phyloP scores from a whole-genome alignment of 1,140 invertebrate genomes.

The Drosophila chauvacae region DNA sequence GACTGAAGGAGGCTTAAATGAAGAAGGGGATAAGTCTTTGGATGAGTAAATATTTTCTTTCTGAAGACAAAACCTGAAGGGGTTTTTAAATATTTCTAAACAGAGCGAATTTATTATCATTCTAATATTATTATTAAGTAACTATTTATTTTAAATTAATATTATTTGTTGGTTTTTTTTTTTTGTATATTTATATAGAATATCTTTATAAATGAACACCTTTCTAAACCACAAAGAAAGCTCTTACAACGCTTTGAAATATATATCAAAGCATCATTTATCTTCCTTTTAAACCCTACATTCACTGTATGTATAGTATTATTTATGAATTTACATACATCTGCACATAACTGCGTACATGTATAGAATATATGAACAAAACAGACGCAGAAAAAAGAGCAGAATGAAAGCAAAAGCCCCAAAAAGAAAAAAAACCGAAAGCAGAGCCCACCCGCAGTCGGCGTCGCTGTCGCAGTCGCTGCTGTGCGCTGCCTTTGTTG shows the following conservation, averaged over 20 bases:
- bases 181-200: too few species aligned
- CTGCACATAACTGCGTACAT: conserved; percentile 20
- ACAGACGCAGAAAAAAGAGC: conserved; percentile 37
- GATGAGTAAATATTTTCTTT: not conserved
- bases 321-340: conserved; percentile 32
- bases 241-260: not conserved
- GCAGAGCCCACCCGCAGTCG: conserved; percentile 34
- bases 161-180: too few species aligned
- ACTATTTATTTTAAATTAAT: not conserved
- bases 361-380: conserved; percentile 26
- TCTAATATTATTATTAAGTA: not conserved
- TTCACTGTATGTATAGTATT: conserved; percentile 20
- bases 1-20: not conserved
- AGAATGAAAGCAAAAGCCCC: conserved; percentile 21
- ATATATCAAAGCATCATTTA: too few species aligned
- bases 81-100: not conserved
- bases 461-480: conserved; percentile 18
- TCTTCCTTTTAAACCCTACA: not conserved
- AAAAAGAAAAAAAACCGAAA: conserved; percentile 13
- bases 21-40: too few species aligned
- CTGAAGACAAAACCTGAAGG: too few species aligned
- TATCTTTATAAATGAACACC: too few species aligned
- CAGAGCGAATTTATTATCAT: not conserved
- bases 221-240: not conserved
- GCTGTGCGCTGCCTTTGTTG: conserved; percentile 38